Percentiles rank a stretch among this genome's conserved stretches.
phyloP scores from a whole-genome alignment of 2,113 vertebrate species.

The Serilophus lunatus region DNA sequence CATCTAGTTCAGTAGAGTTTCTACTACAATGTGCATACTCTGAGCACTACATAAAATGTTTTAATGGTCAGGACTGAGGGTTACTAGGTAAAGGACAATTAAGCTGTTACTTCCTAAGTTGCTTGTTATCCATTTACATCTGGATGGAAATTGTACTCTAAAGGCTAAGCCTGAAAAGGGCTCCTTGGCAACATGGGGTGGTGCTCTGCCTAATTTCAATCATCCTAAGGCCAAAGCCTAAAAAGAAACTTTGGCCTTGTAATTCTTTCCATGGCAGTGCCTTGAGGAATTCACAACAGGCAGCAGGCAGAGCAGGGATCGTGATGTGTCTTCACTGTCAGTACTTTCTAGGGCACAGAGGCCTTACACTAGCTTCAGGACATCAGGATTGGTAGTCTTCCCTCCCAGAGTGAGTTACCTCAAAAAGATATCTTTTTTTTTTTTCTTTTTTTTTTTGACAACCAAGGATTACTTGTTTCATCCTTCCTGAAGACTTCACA shows the following conservation, averaged over 20 bases:
- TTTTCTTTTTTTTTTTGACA: not conserved
- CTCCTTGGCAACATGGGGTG: not conserved
- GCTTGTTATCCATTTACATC: not conserved
- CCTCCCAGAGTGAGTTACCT: not conserved
- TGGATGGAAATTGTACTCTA: not conserved
- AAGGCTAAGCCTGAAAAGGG: not conserved
- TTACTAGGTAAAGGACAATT: constrained; percentile 33
- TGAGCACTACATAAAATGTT: constrained; percentile 25
- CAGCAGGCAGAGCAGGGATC: not conserved
- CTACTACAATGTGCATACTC: not conserved
- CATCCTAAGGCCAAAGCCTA: not conserved
- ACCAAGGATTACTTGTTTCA: not conserved
- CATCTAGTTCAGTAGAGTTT: constrained; percentile 30
- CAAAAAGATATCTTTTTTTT: not conserved
- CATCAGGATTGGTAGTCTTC: not conserved
- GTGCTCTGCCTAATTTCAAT: constrained; percentile 8
- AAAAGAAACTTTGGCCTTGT: not conserved
- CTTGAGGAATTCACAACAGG: not conserved
- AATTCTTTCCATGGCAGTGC: not conserved
- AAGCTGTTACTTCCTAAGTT: not conserved
- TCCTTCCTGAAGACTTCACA: not conserved
- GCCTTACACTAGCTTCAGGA: not conserved
- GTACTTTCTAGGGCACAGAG: not conserved
- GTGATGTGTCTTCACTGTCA: not conserved
- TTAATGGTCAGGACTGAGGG: constrained; percentile 14